Evolutionary conservation across 2,888 invertebrate genomes (phyloP).

Genomic region (Rhamphomyia laevipes): DNA sequence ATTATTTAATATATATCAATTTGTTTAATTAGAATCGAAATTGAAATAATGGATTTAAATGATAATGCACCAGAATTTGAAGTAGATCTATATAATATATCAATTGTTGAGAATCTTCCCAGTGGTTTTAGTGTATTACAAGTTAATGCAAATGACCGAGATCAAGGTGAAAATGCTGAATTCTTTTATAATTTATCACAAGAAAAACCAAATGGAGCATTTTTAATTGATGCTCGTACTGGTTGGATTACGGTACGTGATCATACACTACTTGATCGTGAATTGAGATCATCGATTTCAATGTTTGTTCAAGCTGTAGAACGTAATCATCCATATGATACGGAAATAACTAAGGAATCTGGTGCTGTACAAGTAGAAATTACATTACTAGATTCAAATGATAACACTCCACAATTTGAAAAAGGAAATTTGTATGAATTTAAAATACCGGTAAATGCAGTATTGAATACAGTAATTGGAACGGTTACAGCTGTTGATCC

Average conservation of each 20-base stretch:
- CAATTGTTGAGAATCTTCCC: constrained; percentile 82
- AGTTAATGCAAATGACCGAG: constrained; percentile 65
- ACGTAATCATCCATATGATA: constrained; percentile 48
- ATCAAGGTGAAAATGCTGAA: constrained; percentile 76
- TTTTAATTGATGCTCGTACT: constrained; percentile 62
- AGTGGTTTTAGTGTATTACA: constrained; percentile 49
- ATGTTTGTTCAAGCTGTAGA: constrained; percentile 73
- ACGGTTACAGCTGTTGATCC: constrained; percentile 72
- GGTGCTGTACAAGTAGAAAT: constrained; percentile 66
- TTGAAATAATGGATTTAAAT: constrained; percentile 65
- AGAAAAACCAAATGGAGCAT: constrained; percentile 62
- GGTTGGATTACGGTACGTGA: constrained; percentile 80
- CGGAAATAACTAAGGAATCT: constrained; percentile 26
- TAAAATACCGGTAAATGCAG: constrained; percentile 52
- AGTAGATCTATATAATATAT: constrained; percentile 81
- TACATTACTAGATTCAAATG: constrained; percentile 76
- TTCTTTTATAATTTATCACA: constrained; percentile 60
- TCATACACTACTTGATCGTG: constrained; percentile 64
- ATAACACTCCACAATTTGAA: constrained; percentile 78
- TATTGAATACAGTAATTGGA: constrained; percentile 61
- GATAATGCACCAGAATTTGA: constrained; percentile 82
- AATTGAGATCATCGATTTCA: constrained; percentile 56
- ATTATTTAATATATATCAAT: not conserved
- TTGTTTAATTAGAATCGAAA: constrained; percentile 44
- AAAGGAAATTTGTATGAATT: constrained; percentile 77